Percentiles rank a stretch among this genome's conserved stretches.
phyloP scores from a whole-genome alignment of 2,113 vertebrate genomes.

The Daphoenositta chrysoptera region DNA sequence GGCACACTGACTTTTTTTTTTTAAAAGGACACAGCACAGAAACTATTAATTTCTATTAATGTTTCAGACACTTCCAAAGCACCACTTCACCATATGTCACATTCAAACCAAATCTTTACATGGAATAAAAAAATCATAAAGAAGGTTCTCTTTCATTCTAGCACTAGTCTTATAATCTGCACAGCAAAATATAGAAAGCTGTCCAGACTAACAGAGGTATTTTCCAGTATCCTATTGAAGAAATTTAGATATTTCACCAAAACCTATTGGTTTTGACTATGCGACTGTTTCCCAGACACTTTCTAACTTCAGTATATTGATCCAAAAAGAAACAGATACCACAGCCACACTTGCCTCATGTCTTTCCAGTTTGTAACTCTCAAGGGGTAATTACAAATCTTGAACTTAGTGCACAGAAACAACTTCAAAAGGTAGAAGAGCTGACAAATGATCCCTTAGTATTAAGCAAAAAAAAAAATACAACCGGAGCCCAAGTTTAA shows the following conservation, averaged over 20 bases:
- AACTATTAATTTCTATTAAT: background rate
- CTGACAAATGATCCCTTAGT: background rate
- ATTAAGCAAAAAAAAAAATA: background rate
- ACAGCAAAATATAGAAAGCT: background rate
- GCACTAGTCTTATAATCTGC: background rate
- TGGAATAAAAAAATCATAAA: background rate
- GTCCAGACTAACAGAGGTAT: background rate
- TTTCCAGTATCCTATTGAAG: background rate
- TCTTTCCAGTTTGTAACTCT: background rate
- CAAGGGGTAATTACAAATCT: background rate
- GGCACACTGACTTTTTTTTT: background rate
- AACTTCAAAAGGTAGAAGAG: background rate
- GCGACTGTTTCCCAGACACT: background rate
- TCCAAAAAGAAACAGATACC: background rate
- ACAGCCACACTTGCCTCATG: background rate
- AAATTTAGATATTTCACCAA: background rate
- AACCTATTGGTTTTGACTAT: background rate
- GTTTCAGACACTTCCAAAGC: background rate
- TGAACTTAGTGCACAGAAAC: background rate
- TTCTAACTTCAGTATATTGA: background rate
- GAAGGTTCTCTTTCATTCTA: background rate
- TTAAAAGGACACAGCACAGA: background rate
- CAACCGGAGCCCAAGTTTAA: background rate
- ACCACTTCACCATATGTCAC: background rate
- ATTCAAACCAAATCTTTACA: background rate